Conservation (phyloP, 2,888 invertebrate species). For the Epinotia ramella region DNA sequence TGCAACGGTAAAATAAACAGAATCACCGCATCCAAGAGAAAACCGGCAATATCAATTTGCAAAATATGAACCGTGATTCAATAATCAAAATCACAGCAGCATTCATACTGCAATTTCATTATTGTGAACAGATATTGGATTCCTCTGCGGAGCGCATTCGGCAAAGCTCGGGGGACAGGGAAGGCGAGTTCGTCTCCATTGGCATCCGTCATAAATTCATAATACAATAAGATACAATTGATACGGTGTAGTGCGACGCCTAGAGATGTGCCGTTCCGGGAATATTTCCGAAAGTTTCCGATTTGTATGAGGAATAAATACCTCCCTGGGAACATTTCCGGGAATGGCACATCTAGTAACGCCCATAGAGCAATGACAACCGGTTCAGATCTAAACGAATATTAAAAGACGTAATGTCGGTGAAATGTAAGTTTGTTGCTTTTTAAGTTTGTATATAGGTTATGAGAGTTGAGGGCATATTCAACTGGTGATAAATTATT, state of each 20-base stretch:
- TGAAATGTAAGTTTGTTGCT: no score
- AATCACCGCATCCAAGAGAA: slow-evolving; percentile 46
- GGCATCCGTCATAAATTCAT: neutral
- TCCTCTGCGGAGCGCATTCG: slow-evolving; percentile 68
- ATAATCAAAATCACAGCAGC: slow-evolving; percentile 78
- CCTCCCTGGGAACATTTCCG: no score
- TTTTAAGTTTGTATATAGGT: no score
- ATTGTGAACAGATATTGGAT: slow-evolving; percentile 75
- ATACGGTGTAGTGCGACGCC: no score
- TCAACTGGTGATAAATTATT: no score
- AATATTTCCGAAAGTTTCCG: no score
- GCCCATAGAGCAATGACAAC: no score
- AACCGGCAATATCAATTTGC: slow-evolving; percentile 58
- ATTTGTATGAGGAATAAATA: no score
- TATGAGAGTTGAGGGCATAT: neutral
- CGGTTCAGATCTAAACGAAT: no score
- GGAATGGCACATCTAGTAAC: no score
- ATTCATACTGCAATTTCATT: slow-evolving; percentile 80
- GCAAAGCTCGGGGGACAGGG: slow-evolving; percentile 65
- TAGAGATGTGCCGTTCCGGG: no score
- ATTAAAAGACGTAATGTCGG: no score
- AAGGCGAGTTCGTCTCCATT: slow-evolving; percentile 36
- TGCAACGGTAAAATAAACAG: slow-evolving; percentile 40
- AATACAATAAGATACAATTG: neutral
- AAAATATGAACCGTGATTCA: slow-evolving; percentile 70